Base-by-base conservation (phyloP, 2,888 invertebrate species). In the Automeris io region DNA sequence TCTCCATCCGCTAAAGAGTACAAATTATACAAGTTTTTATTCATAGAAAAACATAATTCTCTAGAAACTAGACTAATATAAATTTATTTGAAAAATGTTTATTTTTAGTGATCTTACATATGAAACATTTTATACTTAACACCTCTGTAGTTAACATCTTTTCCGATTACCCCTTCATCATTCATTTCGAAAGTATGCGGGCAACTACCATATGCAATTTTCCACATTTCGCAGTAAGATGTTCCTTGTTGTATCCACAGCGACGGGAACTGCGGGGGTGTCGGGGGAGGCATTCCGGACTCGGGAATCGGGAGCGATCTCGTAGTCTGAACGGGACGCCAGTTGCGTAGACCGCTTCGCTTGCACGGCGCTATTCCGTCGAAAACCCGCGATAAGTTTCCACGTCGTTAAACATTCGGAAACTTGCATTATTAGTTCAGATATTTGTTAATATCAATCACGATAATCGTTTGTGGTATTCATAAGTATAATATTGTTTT, bases 241-340 rank as follows among this genome's bases (percentile, higher is more conserved):
- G 53, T 58, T 72, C 70, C 67, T 62, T 70, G 63, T 57, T 67
- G 72, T 70, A 70, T 60, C 72, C 72, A 59, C 43, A 69, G 72
- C 57, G 61, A 70, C 70, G 65, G 46, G 47, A 48, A 42, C 39
- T 49, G 49, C 26, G 36, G 41, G 39, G 50, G 49, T 37, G 38
- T 41, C 33, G 39, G 45, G 47, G 47, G 48, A 33, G 31, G 13
- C 11, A 13, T 35, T 25, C 18, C n/a, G 47, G 42, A 41, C 47
- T 55, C 60, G 59, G 58, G 63, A 51, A 38, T 51, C 54, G 46
- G 47, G 53, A 47, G 43, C 34, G 39, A 36, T 37, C 36, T 37
- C 39, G 8, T 46, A 46, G 48, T 49, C 46, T 48, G 50, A 42
- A 37, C 40, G 32, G 47, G 49, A 47, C 54, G 47, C 40, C 41